phyloP scores from a whole-genome alignment of 2,113 vertebrate genomes.

The Origma solitaria region DNA sequence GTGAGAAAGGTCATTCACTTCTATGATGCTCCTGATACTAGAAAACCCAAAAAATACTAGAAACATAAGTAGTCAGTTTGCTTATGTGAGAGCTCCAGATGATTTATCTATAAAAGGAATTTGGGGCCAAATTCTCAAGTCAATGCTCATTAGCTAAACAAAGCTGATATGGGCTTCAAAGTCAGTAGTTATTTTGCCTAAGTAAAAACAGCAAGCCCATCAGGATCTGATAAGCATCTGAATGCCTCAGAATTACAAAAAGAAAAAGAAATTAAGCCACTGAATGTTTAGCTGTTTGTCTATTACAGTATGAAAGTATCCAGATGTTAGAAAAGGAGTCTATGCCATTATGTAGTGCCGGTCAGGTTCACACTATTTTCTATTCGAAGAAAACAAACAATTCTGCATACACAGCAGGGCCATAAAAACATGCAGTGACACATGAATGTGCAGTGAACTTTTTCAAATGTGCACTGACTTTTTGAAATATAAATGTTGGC shows the following conservation, averaged over 20 bases:
- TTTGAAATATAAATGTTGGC: background rate
- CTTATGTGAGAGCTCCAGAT: conserved; percentile 20
- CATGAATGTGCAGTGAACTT: conserved; percentile 50
- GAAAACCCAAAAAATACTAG: background rate
- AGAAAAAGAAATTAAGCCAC: conserved; percentile 33
- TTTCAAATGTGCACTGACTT: background rate
- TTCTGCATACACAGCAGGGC: conserved; percentile 38
- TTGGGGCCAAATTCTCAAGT: conserved; percentile 48
- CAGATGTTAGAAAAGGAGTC: conserved; percentile 12
- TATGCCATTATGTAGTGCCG: background rate
- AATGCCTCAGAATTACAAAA: conserved; percentile 15
- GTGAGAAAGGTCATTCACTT: conserved; percentile 2
- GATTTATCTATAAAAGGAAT: conserved; percentile 51
- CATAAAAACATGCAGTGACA: conserved; percentile 55
- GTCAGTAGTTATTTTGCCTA: conserved; percentile 42
- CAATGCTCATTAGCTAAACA: conserved; percentile 44
- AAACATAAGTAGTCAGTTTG: conserved; percentile 12
- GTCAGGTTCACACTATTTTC: conserved; percentile 11
- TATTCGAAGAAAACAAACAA: conserved; percentile 35
- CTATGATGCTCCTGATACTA: background rate
- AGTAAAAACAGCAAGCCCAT: conserved; percentile 34
- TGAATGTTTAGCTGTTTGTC: conserved; percentile 40
- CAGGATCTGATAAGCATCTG: conserved; percentile 36
- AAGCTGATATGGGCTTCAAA: conserved; percentile 45
- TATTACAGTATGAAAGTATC: conserved; percentile 21